A percentile compares a stretch with the other conserved stretches of the same genome.
Conservation (phyloP, 2,797 vertebrate species). For the Lagodon rhomboides region DNA sequence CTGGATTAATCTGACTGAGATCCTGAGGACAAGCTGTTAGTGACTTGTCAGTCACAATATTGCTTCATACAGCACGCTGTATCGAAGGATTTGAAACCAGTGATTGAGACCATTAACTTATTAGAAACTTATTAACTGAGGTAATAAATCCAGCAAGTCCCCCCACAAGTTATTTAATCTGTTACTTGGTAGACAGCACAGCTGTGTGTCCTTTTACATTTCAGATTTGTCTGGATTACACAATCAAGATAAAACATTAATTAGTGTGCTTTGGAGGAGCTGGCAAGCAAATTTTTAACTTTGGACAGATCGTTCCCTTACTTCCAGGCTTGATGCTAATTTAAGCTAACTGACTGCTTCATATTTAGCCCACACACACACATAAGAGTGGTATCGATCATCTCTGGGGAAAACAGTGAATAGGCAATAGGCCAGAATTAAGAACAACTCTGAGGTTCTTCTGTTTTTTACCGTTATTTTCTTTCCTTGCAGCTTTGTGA, state of each 20-base stretch:
- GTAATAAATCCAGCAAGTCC: no score
- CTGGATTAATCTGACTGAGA: no score
- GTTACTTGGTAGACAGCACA: not conserved
- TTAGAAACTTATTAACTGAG: no score
- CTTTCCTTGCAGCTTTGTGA: not conserved
- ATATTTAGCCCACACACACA: not conserved
- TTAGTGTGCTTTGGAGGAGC: not conserved
- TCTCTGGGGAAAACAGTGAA: not conserved
- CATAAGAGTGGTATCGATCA: not conserved
- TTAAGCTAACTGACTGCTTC: not conserved
- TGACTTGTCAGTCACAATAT: no score
- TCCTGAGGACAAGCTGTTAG: no score
- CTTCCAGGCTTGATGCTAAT: slow-evolving; percentile 1
- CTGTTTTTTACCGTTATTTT: slow-evolving; percentile 3
- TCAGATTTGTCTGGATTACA: not conserved
- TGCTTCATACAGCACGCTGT: no score
- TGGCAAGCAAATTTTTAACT: not conserved
- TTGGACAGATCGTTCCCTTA: not conserved
- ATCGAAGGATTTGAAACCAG: no score
- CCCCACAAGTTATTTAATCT: no score
- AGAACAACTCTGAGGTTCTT: not conserved
- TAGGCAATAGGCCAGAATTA: not conserved
- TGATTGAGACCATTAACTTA: no score
- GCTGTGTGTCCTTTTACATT: not conserved
- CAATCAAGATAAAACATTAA: not conserved